These are phyloP conservation scores for Taenioides sp. DNA, from an alignment of 2,797 vertebrate genomes.

Conservation along the genomic window DNA sequence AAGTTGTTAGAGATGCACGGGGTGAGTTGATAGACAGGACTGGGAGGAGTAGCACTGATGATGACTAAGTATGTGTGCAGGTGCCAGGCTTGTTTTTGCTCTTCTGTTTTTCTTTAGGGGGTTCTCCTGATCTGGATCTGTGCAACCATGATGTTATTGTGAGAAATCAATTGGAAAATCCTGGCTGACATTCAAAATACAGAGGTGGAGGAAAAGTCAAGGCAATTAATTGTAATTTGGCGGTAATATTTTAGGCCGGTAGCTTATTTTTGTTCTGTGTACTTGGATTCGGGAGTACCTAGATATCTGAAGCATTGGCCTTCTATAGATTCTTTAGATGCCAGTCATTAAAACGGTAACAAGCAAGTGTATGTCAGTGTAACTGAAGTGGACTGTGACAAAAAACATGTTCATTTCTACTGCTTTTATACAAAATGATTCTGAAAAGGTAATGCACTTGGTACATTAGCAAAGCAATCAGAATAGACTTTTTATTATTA, in stretches of 20 bases:
- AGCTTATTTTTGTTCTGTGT: neutral
- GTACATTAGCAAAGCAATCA: too few species aligned
- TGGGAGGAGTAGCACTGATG: constrained; percentile 18
- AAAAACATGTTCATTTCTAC: neutral
- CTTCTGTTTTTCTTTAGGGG: neutral
- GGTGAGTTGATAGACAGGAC: constrained; percentile 13
- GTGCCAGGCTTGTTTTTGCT: constrained; percentile 15
- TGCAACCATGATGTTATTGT: neutral
- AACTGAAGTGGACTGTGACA: neutral
- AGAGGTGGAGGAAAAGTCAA: neutral
- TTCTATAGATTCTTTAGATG: too few species aligned
- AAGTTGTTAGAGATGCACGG: constrained; percentile 19
- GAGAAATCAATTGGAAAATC: neutral
- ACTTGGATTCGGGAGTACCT: neutral
- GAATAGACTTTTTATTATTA: too few species aligned
- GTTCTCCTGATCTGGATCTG: constrained; percentile 12
- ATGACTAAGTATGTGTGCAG: constrained; percentile 8
- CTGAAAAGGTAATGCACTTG: neutral
- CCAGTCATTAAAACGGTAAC: neutral
- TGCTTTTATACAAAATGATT: neutral
- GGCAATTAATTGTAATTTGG: neutral
- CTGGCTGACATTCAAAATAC: neutral
- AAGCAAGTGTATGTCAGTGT: too few species aligned
- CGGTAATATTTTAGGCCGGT: neutral
- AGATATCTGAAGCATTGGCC: neutral